phyloP scores from a whole-genome alignment of 2,113 vertebrate genomes.

The Uropsilus gracilis region DNA sequence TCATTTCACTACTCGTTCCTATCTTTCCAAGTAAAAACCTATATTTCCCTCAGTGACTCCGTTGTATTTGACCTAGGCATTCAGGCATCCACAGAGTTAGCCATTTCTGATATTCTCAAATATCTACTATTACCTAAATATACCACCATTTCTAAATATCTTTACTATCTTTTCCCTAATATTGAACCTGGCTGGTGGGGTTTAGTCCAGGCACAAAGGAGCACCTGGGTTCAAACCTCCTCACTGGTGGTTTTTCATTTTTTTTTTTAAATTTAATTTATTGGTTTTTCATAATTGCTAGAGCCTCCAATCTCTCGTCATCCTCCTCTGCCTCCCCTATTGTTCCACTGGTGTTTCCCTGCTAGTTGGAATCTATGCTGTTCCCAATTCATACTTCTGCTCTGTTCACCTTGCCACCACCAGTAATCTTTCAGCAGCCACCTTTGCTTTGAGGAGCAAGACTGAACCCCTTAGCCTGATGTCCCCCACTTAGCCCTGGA shows the following conservation, averaged over 20 bases:
- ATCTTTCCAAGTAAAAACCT: not conserved
- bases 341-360: not conserved
- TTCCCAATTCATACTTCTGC: not conserved
- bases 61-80: not conserved
- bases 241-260: not conserved
- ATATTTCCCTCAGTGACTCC: not conserved
- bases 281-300: too few species aligned
- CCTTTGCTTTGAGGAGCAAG: not conserved
- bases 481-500: not conserved
- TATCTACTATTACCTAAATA: not conserved
- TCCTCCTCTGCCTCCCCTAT: too few species aligned
- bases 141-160: not conserved
- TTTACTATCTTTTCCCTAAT: not conserved
- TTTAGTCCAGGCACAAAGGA: too few species aligned
- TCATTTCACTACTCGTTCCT: not conserved
- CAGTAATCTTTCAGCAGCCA: not conserved
- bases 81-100: not conserved
- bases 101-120: not conserved
- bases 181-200: not conserved
- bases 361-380: not conserved
- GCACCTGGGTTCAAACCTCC: not conserved
- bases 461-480: not conserved
- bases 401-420: not conserved
- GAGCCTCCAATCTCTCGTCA: not conserved
- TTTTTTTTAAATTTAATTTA: too few species aligned